A percentile compares a stretch with the other conserved stretches of the same genome.
phyloP scores from a whole-genome alignment of 2,797 vertebrate genomes.

The Florisuga fusca region DNA sequence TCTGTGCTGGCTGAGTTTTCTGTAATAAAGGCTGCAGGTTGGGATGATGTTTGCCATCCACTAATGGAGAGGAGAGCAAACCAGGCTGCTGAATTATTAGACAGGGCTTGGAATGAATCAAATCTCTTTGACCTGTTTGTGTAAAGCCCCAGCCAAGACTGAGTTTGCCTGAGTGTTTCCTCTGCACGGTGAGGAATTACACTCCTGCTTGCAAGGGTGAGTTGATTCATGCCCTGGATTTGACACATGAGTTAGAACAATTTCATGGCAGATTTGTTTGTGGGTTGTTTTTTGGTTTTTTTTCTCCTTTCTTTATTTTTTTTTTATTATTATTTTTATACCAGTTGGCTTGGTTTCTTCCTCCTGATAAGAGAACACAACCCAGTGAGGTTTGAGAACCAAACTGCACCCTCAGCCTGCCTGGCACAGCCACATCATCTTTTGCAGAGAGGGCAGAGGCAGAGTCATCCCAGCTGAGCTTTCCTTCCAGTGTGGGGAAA shows the following conservation, averaged over 20 bases:
- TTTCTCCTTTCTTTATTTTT: no score
- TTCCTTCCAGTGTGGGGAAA: background rate
- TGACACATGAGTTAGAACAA: background rate
- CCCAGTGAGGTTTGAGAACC: background rate
- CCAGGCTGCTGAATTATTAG: background rate
- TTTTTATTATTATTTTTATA: no score
- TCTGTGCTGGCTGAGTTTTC: background rate
- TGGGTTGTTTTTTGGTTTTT: no score
- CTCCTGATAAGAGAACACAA: background rate
- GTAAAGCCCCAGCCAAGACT: background rate
- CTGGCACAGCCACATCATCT: background rate
- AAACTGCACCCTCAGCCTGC: background rate
- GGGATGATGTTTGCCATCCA: background rate
- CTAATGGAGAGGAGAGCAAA: background rate
- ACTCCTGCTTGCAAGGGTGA: background rate
- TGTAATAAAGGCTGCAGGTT: background rate
- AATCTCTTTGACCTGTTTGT: background rate
- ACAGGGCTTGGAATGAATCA: background rate
- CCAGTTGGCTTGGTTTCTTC: background rate
- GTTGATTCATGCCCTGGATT: background rate
- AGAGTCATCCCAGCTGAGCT: background rate
- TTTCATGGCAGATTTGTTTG: background rate
- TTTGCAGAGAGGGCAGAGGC: rapidly evolving
- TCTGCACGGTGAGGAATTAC: background rate
- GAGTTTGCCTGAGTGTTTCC: background rate